Percentiles rank a stretch among this genome's conserved stretches.
These are phyloP conservation scores for Anarhynchus alexandrinus DNA, from an alignment of 2,113 vertebrate species.

Conservation along the genomic window DNA sequence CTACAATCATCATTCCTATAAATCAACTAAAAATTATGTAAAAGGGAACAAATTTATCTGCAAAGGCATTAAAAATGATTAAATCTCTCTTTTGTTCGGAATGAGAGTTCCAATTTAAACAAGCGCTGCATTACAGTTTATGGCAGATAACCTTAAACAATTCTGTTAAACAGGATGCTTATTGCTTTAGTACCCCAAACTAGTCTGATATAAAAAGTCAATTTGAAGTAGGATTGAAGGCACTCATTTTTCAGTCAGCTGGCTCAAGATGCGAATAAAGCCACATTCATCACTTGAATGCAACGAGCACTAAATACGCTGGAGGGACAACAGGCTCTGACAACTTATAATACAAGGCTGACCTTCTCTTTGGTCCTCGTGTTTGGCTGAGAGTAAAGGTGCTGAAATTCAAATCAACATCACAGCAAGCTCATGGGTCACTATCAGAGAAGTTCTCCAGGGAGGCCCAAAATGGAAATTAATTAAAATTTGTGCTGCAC, in stretches of 20 bases:
- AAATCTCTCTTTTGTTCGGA: constrained; percentile 63
- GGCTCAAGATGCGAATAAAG: constrained; percentile 70
- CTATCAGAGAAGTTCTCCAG: constrained; percentile 78
- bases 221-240: constrained; percentile 63
- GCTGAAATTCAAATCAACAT: constrained; percentile 82
- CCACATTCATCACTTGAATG: constrained; percentile 52
- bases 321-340: constrained; percentile 77
- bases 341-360: constrained; percentile 76
- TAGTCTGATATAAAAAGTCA: constrained; percentile 70
- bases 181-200: constrained; percentile 70
- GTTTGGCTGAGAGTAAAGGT: constrained; percentile 79
- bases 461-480: constrained; percentile 91
- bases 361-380: constrained; percentile 76
- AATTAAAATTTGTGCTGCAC: constrained; percentile 90
- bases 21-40: constrained; percentile 81
- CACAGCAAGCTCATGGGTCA: constrained; percentile 78
- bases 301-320: constrained; percentile 63
- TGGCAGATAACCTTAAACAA: constrained; percentile 78
- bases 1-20: constrained; percentile 77
- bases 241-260: constrained; percentile 66
- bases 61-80: constrained; percentile 79
- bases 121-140: constrained; percentile 66
- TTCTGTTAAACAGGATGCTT: constrained; percentile 66
- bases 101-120: constrained; percentile 73
- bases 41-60: constrained; percentile 75